phyloP scores from a whole-genome alignment of 2,113 vertebrate genomes.

The Carassius gibelio region DNA sequence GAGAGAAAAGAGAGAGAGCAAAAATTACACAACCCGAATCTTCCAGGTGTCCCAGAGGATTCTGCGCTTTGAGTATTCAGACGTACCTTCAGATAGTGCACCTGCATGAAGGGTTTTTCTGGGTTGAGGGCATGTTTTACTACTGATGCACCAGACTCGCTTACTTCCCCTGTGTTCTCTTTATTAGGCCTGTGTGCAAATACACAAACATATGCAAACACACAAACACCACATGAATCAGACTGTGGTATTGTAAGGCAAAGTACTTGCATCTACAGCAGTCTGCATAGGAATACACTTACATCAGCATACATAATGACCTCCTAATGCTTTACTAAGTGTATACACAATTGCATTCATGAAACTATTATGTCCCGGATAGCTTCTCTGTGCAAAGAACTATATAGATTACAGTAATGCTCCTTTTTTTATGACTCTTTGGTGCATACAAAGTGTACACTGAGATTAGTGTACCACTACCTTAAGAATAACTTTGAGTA shows the following conservation, averaged over 20 bases:
- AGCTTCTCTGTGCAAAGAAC: neutral
- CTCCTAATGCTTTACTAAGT: slow-evolving; percentile 49
- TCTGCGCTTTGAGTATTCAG: neutral
- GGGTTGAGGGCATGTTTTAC: slow-evolving; percentile 93
- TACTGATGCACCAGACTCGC: slow-evolving; percentile 84
- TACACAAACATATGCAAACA: slow-evolving; percentile 34
- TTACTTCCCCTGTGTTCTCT: slow-evolving; percentile 84
- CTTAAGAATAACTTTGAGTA: neutral
- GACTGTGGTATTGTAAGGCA: slow-evolving; percentile 12
- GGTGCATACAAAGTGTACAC: neutral
- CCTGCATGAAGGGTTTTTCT: slow-evolving; percentile 93
- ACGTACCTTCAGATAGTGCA: slow-evolving; percentile 95
- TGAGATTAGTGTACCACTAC: neutral
- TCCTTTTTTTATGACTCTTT: neutral
- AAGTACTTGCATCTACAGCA: slow-evolving; percentile 43
- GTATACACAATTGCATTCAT: slow-evolving; percentile 22
- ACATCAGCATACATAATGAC: slow-evolving; percentile 47
- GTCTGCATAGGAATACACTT: slow-evolving; percentile 40
- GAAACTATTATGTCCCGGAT: slow-evolving; percentile 38
- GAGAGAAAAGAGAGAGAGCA: slow-evolving; percentile 46
- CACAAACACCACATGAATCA: slow-evolving; percentile 38
- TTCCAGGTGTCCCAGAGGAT: neutral
- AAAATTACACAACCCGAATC: neutral
- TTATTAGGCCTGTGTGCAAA: slow-evolving; percentile 83
- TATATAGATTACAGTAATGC: slow-evolving; percentile 31